Evolutionary conservation across 2,888 invertebrate genomes (phyloP).

Genomic region (Ormyrus labotus): DNA sequence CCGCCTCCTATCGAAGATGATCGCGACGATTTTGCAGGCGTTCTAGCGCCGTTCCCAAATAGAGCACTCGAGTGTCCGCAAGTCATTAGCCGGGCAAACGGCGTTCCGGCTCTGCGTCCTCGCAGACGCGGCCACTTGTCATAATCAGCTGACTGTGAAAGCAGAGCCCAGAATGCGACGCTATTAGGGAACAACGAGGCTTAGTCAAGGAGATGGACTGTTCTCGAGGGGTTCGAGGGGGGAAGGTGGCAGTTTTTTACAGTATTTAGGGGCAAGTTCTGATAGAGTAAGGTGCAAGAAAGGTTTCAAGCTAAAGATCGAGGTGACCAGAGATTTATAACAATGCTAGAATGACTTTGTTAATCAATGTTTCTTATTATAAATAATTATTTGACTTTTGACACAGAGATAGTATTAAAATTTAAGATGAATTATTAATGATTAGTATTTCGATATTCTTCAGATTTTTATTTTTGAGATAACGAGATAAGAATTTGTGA

Average conservation of each 20-base stretch:
- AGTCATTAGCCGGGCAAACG: slow-evolving; percentile 74
- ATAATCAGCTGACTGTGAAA: slow-evolving; percentile 75
- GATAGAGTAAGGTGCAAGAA: too few species aligned
- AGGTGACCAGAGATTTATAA: too few species aligned
- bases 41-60: slow-evolving; percentile 28
- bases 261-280: too few species aligned
- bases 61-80: slow-evolving; percentile 67
- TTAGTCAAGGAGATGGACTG: slow-evolving; percentile 55
- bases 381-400: too few species aligned
- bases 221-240: background rate
- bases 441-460: too few species aligned
- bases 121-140: slow-evolving; percentile 71
- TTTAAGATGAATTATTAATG: too few species aligned
- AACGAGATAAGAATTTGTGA: too few species aligned
- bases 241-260: background rate
- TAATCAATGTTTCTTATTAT: too few species aligned
- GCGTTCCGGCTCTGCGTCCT: slow-evolving; percentile 71
- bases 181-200: slow-evolving; percentile 73
- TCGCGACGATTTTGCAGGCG: slow-evolving; percentile 44
- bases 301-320: too few species aligned
- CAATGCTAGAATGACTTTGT: too few species aligned
- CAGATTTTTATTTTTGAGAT: too few species aligned
- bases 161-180: slow-evolving; percentile 67
- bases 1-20: background rate
- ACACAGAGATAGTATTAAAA: too few species aligned